These are phyloP conservation scores for Prionchulus punctatus DNA, from an alignment of 2,888 invertebrate genomes.

Conservation along the genomic window DNA sequence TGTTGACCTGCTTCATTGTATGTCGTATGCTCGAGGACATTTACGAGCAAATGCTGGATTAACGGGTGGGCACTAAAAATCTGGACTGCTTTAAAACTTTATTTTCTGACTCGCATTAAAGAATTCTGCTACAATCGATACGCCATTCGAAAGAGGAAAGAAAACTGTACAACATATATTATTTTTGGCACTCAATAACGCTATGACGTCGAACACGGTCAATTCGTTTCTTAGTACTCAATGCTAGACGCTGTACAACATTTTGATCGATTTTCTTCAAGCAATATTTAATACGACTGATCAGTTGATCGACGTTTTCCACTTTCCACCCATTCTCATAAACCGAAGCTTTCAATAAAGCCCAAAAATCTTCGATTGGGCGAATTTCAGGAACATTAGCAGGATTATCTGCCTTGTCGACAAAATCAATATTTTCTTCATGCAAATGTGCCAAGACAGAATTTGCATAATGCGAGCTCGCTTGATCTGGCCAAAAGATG, in stretches of 20 bases:
- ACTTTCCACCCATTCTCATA: neutral
- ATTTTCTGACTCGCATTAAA: no score
- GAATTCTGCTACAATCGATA: no score
- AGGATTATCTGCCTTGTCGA: neutral
- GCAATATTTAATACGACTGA: neutral
- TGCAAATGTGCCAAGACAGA: neutral
- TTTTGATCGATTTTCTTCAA: neutral
- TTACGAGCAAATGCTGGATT: no score
- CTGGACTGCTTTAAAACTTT: no score
- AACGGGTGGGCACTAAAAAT: no score
- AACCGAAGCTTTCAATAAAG: neutral
- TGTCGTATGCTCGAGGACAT: no score
- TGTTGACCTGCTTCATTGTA: no score
- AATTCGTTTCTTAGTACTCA: neutral
- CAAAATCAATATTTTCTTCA: neutral
- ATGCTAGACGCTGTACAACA: neutral
- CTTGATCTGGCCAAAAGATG: slow-evolving; percentile 1
- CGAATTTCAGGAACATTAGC: neutral
- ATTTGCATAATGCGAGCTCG: neutral
- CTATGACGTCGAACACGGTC: neutral
- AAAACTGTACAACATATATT: neutral
- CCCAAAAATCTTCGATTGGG: neutral
- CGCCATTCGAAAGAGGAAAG: neutral
- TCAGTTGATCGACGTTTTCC: neutral
- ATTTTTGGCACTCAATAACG: neutral